Evolutionary conservation across 2,113 vertebrate genomes (phyloP), one percentile per base, ranked within the genome.

Genomic region (Elephantulus edwardii): DNA sequence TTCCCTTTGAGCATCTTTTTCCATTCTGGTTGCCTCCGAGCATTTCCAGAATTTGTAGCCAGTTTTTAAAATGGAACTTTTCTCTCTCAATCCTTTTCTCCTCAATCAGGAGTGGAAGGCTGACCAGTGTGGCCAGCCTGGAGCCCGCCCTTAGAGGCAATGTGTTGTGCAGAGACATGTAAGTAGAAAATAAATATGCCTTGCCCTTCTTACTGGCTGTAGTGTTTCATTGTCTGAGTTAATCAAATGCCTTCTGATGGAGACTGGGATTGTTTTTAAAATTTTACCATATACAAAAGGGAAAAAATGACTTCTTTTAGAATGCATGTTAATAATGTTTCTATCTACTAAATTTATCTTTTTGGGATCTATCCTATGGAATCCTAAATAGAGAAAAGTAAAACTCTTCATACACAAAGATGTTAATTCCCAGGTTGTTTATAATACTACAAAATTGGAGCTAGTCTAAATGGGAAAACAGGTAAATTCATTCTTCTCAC

Each of bases 1-100:
- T 68, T 87, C 71, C 85, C 71, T 81, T 66, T 72, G 83, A 96
- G 90, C 93, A 64, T 93, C 95, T 95, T 96, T 96, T 95, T 95
- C 96, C 94, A 77, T 86, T 56, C 86, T 62, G 90, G 88, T 86
- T 10, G 88, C 88, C 90, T 86, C 46, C 14, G 79, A 86, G 86
- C 86, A 48, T 82, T 88, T 91, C 93, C 92, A 85, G 78, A 76
- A 88, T 90, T 60, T 91, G 38, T 12, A 86, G 76, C 94, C 96
- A 96, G 71, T 89, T 95, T 95, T 90, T 81, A 56, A 90, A 91
- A 83, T 58, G 79, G 64, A 92, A 91, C 78, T 68, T 91, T 89
- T 46, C 84, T 86, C n/a, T 83, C 66, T 58, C 38, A 44, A 70
- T 22, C 70, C 44, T 64, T 90, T 83, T 83, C 72, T 1, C n/a